Percentiles rank a stretch among this genome's conserved stretches.
phyloP scores from a whole-genome alignment of 2,797 vertebrate species.

The Sebastes flavidus region DNA sequence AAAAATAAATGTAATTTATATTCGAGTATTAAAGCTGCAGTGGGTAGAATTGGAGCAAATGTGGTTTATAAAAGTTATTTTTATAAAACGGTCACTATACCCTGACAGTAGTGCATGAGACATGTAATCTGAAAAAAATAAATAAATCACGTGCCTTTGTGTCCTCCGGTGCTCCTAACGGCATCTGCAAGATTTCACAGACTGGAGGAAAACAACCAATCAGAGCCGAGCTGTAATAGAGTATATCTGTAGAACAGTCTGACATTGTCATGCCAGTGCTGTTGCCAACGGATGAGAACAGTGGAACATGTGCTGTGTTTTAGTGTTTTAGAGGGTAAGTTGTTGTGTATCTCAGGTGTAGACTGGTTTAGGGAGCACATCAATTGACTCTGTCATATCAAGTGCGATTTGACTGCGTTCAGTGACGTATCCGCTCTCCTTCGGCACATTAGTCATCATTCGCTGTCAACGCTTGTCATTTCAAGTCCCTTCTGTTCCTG shows the following conservation, averaged over 20 bases:
- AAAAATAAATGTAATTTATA: neutral
- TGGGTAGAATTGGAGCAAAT: too few relatives aligned
- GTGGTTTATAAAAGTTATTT: too few relatives aligned
- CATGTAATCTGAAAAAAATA: too few relatives aligned
- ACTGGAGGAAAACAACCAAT: too few relatives aligned
- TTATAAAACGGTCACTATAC: too few relatives aligned
- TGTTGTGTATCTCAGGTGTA: constrained; percentile 27
- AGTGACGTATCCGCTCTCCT: constrained; percentile 44
- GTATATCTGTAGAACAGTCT: neutral
- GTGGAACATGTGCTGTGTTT: neutral
- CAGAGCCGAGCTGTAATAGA: neutral
- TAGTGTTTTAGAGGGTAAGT: neutral
- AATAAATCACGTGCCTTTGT: too few relatives aligned
- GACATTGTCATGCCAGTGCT: too few relatives aligned
- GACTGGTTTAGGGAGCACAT: constrained; percentile 23
- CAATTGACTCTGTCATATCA: constrained; percentile 30
- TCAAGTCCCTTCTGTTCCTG: constrained; percentile 44
- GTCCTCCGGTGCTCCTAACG: too few relatives aligned
- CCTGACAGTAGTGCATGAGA: too few relatives aligned
- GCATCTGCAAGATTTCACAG: too few relatives aligned
- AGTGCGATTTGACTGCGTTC: constrained; percentile 33
- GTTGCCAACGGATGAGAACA: neutral
- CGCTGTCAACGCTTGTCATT: constrained; percentile 63
- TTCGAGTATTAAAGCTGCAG: neutral
- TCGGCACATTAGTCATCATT: constrained; percentile 65